Evolutionary conservation across 1,140 invertebrate genomes (phyloP).

Genomic region (Neuroterus valhalla): DNA sequence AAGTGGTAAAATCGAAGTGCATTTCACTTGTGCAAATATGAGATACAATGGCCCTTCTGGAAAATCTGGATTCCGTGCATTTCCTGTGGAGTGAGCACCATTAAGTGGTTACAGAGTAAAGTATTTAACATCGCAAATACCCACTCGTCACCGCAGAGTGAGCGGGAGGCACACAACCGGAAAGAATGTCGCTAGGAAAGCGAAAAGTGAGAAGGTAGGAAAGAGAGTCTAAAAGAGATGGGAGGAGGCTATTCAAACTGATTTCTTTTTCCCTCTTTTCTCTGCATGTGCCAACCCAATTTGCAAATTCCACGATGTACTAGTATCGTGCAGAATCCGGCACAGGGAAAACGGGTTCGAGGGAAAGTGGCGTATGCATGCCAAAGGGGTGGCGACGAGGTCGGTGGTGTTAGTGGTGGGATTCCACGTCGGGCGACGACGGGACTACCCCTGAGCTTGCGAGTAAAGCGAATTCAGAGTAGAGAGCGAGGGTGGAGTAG

Average conservation of each 20-base stretch:
- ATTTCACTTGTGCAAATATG: too few species aligned
- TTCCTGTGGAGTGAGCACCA: neutral
- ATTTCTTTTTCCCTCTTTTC: slow-evolving; percentile 33
- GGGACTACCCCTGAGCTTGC: slow-evolving; percentile 6
- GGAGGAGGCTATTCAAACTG: slow-evolving; percentile 42
- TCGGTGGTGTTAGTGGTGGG: slow-evolving; percentile 23
- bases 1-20: too few species aligned
- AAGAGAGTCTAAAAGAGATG: slow-evolving; percentile 10
- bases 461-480: slow-evolving; percentile 5
- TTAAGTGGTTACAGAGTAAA: neutral
- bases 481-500: neutral
- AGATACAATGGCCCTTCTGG: neutral
- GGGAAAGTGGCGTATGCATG: slow-evolving; percentile 32
- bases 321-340: slow-evolving; percentile 30
- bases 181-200: slow-evolving; percentile 18
- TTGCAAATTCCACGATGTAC: slow-evolving; percentile 54
- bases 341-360: neutral
- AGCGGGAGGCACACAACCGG: neutral
- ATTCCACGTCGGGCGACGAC: slow-evolving; percentile 21
- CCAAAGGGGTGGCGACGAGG: slow-evolving; percentile 25
- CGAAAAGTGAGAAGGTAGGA: neutral
- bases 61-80: neutral
- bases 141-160: neutral
- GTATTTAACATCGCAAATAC: slow-evolving; percentile 9
- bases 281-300: slow-evolving; percentile 53